A percentile compares a stretch with the other conserved stretches of the same genome.
Evolutionary conservation across 1,140 invertebrate genomes (phyloP).

Genomic region (Drosophila micromelanica): DNA sequence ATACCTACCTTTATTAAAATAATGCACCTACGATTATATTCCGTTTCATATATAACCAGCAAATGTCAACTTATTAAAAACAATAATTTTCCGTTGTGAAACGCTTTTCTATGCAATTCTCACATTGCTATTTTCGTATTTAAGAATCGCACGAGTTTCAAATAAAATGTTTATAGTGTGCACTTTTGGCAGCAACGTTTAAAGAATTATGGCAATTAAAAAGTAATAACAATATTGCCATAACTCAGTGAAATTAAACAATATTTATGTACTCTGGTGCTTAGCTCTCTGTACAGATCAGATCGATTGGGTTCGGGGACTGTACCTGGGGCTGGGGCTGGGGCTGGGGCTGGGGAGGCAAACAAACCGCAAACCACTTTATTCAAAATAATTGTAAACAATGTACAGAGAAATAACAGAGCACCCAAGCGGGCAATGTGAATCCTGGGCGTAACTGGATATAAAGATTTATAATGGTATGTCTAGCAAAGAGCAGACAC

Average conservation of each 20-base stretch:
- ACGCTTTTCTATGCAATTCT: conserved; percentile 5
- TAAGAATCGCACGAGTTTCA: background rate
- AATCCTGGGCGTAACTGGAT: conserved; percentile 71
- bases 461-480: conserved; percentile 62
- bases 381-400: conserved; percentile 79
- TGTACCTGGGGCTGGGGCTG: background rate
- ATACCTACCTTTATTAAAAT: too few species aligned
- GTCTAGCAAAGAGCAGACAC: conserved; percentile 3
- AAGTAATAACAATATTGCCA: conserved; percentile 40
- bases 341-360: background rate
- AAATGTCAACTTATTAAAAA: too few species aligned
- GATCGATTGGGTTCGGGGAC: conserved; percentile 13
- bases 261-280: conserved; percentile 43
- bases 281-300: conserved; percentile 4
- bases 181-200: conserved; percentile 23
- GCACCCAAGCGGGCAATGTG: conserved; percentile 19
- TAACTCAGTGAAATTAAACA: conserved; percentile 20
- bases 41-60: too few species aligned
- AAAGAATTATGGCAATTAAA: conserved; percentile 35
- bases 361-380: conserved; percentile 53
- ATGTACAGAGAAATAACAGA: conserved; percentile 49
- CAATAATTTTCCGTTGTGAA: background rate
- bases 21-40: too few species aligned
- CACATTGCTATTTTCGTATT: background rate
- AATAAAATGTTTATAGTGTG: conserved; percentile 33